Evolutionary conservation across 2,888 invertebrate species (phyloP).

Genomic region (Pseudococcus jackbeardsleyi): DNA sequence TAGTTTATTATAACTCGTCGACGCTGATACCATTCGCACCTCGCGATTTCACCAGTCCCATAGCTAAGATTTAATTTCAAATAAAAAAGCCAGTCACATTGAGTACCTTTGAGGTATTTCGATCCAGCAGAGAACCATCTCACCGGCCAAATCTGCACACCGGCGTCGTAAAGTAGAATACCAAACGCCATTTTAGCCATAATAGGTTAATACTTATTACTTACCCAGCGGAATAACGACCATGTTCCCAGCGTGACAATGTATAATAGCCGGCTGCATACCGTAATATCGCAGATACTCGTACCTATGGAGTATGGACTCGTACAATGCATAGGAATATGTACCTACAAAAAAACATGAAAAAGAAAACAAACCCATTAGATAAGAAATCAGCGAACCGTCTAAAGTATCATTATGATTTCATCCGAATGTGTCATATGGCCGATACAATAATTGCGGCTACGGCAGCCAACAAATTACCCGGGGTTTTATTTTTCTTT

Average conservation of each 20-base stretch:
- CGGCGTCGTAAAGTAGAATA: neutral
- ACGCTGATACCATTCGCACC: no score
- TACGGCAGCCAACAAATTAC: neutral
- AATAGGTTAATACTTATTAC: neutral
- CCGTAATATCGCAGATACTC: neutral
- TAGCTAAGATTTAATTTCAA: no score
- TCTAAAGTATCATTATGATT: constrained; percentile 28
- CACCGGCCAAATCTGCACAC: neutral
- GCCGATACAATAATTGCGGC: neutral
- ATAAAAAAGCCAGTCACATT: neutral
- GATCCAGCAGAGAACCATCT: no score
- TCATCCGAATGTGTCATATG: neutral
- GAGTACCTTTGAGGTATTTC: neutral
- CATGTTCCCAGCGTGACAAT: neutral
- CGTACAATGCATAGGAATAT: neutral
- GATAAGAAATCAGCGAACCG: constrained; percentile 28
- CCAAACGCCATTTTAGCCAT: neutral
- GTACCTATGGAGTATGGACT: neutral
- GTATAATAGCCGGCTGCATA: neutral
- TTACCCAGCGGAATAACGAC: neutral
- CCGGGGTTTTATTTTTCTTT: neutral
- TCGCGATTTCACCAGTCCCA: no score
- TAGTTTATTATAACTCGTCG: no score
- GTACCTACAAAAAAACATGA: neutral
- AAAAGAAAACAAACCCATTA: constrained; percentile 28